Conservation (phyloP, 2,113 vertebrate genomes). For the Campylorhamphus procurvoides region DNA sequence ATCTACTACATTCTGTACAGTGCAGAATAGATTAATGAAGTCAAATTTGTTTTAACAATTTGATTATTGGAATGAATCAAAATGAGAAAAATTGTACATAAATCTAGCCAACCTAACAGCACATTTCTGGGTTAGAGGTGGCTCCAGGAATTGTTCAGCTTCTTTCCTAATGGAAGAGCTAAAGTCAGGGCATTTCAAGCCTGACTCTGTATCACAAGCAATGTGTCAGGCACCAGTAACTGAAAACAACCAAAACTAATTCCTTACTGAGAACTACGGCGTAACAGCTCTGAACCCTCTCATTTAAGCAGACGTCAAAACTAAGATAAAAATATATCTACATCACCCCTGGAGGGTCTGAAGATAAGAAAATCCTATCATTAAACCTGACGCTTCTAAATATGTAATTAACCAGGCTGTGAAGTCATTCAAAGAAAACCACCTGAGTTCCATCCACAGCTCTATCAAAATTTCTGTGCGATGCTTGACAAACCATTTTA, state of each 20-base stretch:
- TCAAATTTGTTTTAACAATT: neutral
- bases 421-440: neutral
- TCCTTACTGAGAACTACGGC: neutral
- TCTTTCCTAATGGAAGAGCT: neutral
- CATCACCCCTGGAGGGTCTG: neutral
- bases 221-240: neutral
- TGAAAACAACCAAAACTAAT: neutral
- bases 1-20: neutral
- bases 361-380: neutral
- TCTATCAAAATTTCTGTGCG: neutral
- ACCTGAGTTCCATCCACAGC: neutral
- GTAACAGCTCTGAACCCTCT: neutral
- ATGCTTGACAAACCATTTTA: neutral
- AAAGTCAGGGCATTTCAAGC: neutral
- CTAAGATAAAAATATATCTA: neutral
- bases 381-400: neutral
- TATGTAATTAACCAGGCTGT: neutral
- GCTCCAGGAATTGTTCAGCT: neutral
- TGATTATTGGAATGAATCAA: neutral
- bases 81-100: neutral
- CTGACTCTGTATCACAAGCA: neutral
- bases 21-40: neutral
- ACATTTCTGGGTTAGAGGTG: neutral
- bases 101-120: neutral
- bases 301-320: neutral